Conservation (phyloP, 2,888 invertebrate species). For the Odontothrips loti region DNA sequence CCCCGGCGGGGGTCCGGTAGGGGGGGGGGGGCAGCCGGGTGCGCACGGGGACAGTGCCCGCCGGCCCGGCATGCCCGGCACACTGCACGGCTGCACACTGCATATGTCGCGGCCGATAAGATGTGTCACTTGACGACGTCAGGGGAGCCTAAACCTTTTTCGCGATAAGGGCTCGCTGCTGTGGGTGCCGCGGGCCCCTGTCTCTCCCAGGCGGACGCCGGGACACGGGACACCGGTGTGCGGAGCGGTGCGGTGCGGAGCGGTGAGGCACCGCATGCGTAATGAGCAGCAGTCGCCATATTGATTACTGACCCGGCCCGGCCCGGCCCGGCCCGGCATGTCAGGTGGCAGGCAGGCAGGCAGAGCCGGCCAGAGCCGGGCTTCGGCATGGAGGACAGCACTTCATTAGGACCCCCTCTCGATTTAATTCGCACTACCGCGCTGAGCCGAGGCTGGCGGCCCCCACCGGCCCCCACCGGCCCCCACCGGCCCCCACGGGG, state of each 20-base stretch:
- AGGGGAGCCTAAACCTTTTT: neutral
- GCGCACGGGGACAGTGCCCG: neutral
- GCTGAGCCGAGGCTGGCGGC: neutral
- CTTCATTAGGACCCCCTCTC: constrained; percentile 24
- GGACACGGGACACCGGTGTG: no score
- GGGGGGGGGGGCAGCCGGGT: neutral
- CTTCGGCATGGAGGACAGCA: neutral
- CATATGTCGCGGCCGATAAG: neutral
- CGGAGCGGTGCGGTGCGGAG: no score
- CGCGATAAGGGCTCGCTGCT: neutral
- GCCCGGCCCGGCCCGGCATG: neutral
- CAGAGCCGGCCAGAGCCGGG: neutral
- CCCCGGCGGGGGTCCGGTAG: no score
- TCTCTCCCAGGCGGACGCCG: no score
- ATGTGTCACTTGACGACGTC: constrained; percentile 9
- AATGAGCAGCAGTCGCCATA: neutral
- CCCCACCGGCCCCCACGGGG: neutral
- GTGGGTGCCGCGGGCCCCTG: neutral
- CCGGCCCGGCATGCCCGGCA: no score
- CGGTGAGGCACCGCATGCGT: neutral
- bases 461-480: neutral
- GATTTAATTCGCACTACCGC: constrained; percentile 17
- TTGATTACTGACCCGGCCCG: neutral
- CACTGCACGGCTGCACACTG: neutral
- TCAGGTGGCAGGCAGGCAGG: neutral